phyloP scores from a whole-genome alignment of 2,888 invertebrate genomes.

The Torymus texanus region DNA sequence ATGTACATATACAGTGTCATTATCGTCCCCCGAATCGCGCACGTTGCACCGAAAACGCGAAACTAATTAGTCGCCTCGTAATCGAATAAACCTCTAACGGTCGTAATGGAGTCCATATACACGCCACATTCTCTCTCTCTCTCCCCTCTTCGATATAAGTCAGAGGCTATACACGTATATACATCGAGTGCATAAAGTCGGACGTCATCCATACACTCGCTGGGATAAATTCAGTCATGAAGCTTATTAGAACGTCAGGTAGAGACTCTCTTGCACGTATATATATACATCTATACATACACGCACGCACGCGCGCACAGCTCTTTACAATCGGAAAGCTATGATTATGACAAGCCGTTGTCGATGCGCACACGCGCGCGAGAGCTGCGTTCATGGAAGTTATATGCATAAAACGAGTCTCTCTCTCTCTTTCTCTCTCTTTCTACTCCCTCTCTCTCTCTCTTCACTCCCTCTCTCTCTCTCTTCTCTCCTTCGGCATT shows the following conservation, averaged over 20 bases:
- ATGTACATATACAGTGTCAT: too few species aligned
- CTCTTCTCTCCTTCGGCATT: constrained; percentile 58
- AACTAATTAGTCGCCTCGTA: constrained; percentile 39
- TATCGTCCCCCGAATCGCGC: not conserved
- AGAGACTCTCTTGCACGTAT: not conserved
- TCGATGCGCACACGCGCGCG: constrained; percentile 23
- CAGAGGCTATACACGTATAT: not conserved
- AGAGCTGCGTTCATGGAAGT: constrained; percentile 31
- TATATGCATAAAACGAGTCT: constrained; percentile 45
- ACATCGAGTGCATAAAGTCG: constrained; percentile 24
- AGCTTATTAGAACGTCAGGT: constrained; percentile 46
- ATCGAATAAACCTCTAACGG: constrained; percentile 40
- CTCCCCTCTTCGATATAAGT: constrained; percentile 8
- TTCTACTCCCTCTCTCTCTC: constrained; percentile 38
- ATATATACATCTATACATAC: not conserved
- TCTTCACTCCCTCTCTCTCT: constrained; percentile 30
- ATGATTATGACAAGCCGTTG: constrained; percentile 50
- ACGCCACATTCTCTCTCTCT: not conserved
- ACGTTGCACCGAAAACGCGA: not conserved
- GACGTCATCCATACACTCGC: constrained; percentile 15
- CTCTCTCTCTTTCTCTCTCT: constrained; percentile 23
- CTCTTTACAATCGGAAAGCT: constrained; percentile 47
- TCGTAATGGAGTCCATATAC: constrained; percentile 11
- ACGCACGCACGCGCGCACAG: constrained; percentile 6
- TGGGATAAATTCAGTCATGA: constrained; percentile 45